Evolutionary conservation across 2,888 invertebrate genomes (phyloP).

Genomic region (Catocala sponsa): DNA sequence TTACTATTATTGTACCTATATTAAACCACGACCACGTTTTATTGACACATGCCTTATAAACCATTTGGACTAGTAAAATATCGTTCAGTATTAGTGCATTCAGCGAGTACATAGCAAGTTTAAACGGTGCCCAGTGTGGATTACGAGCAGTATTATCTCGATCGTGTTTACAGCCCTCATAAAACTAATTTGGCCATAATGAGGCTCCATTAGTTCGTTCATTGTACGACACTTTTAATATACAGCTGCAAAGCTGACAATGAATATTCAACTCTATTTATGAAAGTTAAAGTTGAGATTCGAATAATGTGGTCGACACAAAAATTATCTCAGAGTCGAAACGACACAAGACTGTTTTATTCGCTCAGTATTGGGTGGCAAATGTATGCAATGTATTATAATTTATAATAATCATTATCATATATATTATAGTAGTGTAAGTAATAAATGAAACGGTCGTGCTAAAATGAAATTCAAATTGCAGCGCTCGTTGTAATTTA

Average conservation of each 20-base stretch:
- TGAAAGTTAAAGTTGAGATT: background rate
- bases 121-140: conserved; percentile 48
- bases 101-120: conserved; percentile 52
- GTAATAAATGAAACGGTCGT: background rate
- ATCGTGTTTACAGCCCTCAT: conserved; percentile 61
- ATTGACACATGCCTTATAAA: background rate
- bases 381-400: background rate
- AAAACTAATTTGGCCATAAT: conserved; percentile 64
- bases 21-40: too few species aligned
- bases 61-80: background rate
- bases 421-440: background rate
- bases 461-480: conserved; percentile 1
- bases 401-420: background rate
- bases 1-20: too few species aligned
- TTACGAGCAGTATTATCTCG: conserved; percentile 56
- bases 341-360: conserved; percentile 16
- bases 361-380: conserved; percentile 10
- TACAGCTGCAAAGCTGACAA: conserved; percentile 9
- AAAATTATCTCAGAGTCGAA: conserved; percentile 10
- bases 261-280: conserved; percentile 7
- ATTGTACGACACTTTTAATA: conserved; percentile 49
- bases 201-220: conserved; percentile 53
- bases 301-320: background rate
- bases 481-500: background rate
- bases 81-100: conserved; percentile 23